Base-by-base conservation (phyloP, 2,888 invertebrate species). In the Euzophera pinguis region DNA sequence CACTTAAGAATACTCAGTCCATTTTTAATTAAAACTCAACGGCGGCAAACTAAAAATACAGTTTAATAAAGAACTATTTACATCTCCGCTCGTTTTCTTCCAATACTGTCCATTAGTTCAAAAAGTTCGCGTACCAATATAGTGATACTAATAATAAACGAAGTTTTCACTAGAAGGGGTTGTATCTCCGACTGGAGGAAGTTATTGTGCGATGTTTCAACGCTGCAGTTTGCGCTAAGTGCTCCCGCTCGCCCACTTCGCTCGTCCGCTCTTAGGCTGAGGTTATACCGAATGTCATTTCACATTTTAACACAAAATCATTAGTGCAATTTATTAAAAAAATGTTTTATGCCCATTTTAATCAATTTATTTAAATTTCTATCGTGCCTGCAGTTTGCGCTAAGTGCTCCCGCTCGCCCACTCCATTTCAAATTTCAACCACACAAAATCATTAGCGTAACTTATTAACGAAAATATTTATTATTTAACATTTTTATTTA, bases 161-260 rank as follows among this genome's bases (percentile, higher is more conserved):
- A 61, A 62, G 61, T 61, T 64, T 62, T 56, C 55, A 57, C 61
- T 57, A 60, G 58, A 60, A 59, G 55, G 54, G 54, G 41, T 55
- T 54, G 53, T 55, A 61, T 58, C 61, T 61, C 59, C 49, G 56
- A 58, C 54, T 53, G 56, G 61, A 56, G 60, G 63, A 72, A 78
- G 76, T 75, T 78, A 73, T 78, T 76, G 71, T 69, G 69, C 69
- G 68, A 73, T 70, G 72, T 74, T 73, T 70, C 70, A 67, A 71
- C 68, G 72, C 69, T 69, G 63, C 65, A 77, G 73, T 77, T 77
- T 63, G 65, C 60, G 67, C 65, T 62, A 68, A 73, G 72, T 67
- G 64, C 63, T 65, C 63, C 62, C 60, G 22, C 47, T 35, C 47
- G 17, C 47, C 22, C 12, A 22, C 65, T 37, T 37, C 35, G 39